Conservation (phyloP, 2,797 vertebrate genomes). For the Channallabes apus region DNA sequence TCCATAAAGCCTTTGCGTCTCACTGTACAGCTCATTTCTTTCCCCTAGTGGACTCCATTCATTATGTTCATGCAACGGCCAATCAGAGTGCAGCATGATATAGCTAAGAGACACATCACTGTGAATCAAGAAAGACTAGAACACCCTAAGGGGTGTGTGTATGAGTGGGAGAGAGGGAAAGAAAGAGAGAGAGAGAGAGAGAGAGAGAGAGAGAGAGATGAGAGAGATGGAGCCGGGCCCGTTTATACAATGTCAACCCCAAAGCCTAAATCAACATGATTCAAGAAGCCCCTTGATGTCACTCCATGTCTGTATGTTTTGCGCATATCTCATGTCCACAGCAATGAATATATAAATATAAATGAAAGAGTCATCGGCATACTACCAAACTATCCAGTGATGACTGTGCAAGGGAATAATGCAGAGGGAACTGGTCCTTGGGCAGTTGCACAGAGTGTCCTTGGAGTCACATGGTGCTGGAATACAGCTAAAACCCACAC, state of each 20-base stretch:
- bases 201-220: background rate
- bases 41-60: constrained; percentile 11
- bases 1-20: background rate
- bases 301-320: constrained; percentile 35
- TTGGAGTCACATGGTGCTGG: constrained; percentile 37
- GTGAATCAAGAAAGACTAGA: constrained; percentile 49
- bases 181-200: too few relatives aligned
- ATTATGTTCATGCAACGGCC: constrained; percentile 5
- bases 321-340: constrained; percentile 14
- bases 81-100: constrained; percentile 33
- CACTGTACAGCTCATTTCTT: constrained; percentile 1
- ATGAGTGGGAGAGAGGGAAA: background rate
- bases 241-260: background rate
- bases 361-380: constrained; percentile 5
- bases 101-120: constrained; percentile 18
- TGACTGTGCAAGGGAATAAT: constrained; percentile 36
- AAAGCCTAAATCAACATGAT: constrained; percentile 39
- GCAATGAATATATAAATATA: constrained; percentile 32
- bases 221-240: background rate
- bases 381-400: constrained; percentile 29
- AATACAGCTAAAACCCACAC: constrained; percentile 25
- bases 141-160: constrained; percentile 36
- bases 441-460: constrained; percentile 35
- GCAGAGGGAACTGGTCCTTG: constrained; percentile 25
- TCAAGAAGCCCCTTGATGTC: constrained; percentile 28